Percentiles rank a stretch among this genome's conserved stretches.
These are phyloP conservation scores for Neosilurus hyrtlii DNA, from an alignment of 2,797 vertebrate genomes.

Conservation along the genomic window DNA sequence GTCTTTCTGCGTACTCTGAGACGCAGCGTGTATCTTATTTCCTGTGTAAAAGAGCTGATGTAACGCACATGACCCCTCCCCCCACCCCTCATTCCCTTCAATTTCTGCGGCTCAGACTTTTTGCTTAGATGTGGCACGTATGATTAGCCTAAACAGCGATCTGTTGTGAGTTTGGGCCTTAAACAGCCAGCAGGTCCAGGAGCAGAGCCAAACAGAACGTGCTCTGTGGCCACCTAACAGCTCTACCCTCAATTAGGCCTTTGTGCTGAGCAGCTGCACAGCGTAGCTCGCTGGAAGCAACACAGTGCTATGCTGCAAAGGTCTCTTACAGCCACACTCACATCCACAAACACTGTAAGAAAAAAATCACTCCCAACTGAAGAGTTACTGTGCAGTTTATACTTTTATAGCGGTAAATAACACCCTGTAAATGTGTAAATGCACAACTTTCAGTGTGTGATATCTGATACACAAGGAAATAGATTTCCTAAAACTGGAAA, in stretches of 20 bases:
- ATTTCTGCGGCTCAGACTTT: not conserved
- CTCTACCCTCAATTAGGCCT: slow-evolving; percentile 71
- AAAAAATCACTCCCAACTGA: slow-evolving; percentile 47
- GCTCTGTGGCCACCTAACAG: slow-evolving; percentile 67
- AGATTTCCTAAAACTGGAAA: not conserved
- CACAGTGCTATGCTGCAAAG: slow-evolving; percentile 44
- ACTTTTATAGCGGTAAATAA: not conserved
- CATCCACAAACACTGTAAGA: slow-evolving; percentile 58
- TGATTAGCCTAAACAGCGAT: slow-evolving; percentile 39
- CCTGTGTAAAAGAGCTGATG: not conserved
- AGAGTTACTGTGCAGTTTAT: slow-evolving; percentile 61
- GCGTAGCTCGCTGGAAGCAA: slow-evolving; percentile 43
- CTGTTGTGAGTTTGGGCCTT: slow-evolving; percentile 38
- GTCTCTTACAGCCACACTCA: slow-evolving; percentile 65
- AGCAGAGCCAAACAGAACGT: slow-evolving; percentile 64
- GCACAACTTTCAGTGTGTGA: not conserved
- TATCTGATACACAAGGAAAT: not conserved
- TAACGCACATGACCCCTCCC: not conserved
- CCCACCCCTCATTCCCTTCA: not conserved
- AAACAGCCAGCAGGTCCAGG: slow-evolving; percentile 53
- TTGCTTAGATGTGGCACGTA: slow-evolving; percentile 41
- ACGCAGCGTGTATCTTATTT: slow-evolving; percentile 2
- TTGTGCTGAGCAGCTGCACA: slow-evolving; percentile 64
- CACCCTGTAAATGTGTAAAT: not conserved
- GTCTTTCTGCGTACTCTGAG: not conserved